Percentiles rank a stretch among this genome's conserved stretches.
Conservation (phyloP, 2,113 vertebrate species). For the Trematocara zebra region DNA sequence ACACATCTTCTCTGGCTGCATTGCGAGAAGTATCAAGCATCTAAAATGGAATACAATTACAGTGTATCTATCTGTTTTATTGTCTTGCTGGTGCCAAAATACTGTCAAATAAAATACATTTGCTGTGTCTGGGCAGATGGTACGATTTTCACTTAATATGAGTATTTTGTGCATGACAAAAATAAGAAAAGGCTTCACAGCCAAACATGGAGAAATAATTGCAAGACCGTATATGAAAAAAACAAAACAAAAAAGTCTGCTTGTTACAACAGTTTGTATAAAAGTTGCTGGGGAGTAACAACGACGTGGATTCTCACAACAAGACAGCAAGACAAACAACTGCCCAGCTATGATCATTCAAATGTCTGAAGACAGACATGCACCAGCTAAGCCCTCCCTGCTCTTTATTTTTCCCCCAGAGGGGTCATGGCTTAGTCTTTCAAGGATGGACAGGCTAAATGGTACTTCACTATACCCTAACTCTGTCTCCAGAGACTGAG, state of each 20-base stretch:
- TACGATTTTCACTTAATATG: neutral
- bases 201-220: neutral
- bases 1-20: neutral
- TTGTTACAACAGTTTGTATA: neutral
- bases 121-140: neutral
- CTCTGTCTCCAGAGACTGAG: conserved; percentile 26
- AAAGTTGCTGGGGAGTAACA: neutral
- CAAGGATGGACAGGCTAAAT: conserved; percentile 61
- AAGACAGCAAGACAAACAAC: neutral
- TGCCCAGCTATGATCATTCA: neutral
- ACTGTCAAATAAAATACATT: neutral
- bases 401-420: conserved; percentile 8
- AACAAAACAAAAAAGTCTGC: neutral
- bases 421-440: conserved; percentile 47
- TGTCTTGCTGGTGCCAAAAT: neutral
- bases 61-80: neutral
- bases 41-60: neutral
- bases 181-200: neutral
- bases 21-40: neutral
- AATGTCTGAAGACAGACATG: neutral
- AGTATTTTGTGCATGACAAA: neutral
- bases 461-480: conserved; percentile 29
- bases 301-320: neutral
- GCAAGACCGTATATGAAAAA: neutral
- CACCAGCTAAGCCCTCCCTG: conserved; percentile 27